These are phyloP conservation scores for Xyliphius kryptos DNA, from an alignment of 2,113 vertebrate species.

Conservation along the genomic window DNA sequence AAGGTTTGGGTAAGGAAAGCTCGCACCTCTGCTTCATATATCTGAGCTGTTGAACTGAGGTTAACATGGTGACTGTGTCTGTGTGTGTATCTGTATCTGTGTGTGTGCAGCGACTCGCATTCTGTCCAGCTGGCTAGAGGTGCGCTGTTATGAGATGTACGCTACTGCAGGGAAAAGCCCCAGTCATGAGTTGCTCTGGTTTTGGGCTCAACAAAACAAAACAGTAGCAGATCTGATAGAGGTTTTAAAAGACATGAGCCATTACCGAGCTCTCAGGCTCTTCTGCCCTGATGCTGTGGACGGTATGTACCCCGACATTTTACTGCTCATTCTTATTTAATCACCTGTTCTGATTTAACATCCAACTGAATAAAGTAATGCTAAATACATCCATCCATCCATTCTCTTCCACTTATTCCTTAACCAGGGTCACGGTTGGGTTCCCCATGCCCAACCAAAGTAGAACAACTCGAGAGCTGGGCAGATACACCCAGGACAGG, in stretches of 20 bases:
- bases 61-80: not conserved
- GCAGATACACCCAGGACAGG: no score
- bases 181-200: slow-evolving; percentile 69
- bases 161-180: slow-evolving; percentile 65
- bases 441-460: no score
- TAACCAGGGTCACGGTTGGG: no score
- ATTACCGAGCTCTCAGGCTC: slow-evolving; percentile 60
- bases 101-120: slow-evolving; percentile 55
- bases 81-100: not conserved
- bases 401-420: no score
- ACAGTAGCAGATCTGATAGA: slow-evolving; percentile 63
- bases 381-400: no score
- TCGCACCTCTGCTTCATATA: no score
- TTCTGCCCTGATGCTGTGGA: slow-evolving; percentile 52
- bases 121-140: slow-evolving; percentile 58
- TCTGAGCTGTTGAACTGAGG: not conserved
- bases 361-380: no score
- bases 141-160: slow-evolving; percentile 60
- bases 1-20: slow-evolving; percentile 62
- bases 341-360: no score
- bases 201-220: slow-evolving; percentile 70
- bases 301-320: not conserved
- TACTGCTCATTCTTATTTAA: not conserved
- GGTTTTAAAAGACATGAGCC: slow-evolving; percentile 66
- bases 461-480: no score